phyloP scores from a whole-genome alignment of 2,113 vertebrate species.

The Uropsilus gracilis region DNA sequence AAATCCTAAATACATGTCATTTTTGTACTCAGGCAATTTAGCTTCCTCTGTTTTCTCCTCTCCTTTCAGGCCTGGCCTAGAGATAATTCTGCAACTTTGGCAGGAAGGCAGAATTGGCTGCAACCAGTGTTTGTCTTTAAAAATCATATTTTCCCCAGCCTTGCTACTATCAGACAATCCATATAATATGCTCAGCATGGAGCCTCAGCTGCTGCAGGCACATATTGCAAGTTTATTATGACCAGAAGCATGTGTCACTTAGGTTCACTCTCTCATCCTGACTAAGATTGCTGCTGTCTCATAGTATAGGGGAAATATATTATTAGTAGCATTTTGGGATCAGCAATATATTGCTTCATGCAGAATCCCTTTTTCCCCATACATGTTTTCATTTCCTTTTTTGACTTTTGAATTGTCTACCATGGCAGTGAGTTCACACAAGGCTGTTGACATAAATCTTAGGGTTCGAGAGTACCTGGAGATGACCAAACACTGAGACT shows the following conservation, averaged over 20 bases:
- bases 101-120: slow-evolving; percentile 10
- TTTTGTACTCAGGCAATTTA: slow-evolving; percentile 7
- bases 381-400: background rate
- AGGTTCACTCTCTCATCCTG: background rate
- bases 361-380: background rate
- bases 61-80: background rate
- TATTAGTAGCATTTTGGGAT: background rate
- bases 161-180: background rate
- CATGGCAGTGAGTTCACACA: background rate
- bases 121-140: slow-evolving; percentile 22
- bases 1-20: background rate
- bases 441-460: background rate
- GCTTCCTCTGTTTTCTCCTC: background rate
- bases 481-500: background rate
- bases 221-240: background rate
- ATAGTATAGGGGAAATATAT: background rate
- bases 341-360: background rate
- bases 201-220: background rate
- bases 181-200: background rate
- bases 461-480: background rate
- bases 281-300: background rate
- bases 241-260: background rate
- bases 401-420: background rate
- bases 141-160: background rate
- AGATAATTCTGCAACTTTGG: background rate